Conservation (phyloP, 2,888 invertebrate species). For the Patella caerulea region DNA sequence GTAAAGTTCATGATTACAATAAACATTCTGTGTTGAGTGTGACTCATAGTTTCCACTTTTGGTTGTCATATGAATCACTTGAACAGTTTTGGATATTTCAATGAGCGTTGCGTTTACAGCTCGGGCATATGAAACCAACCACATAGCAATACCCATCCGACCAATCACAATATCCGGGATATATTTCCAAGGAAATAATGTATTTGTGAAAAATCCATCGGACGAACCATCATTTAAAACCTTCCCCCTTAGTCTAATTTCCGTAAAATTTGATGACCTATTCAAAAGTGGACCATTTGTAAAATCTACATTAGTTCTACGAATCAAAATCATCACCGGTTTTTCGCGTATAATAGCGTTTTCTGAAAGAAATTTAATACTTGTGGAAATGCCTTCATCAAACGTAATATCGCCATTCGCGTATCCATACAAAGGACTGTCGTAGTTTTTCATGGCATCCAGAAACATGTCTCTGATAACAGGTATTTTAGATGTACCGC, state of each 20-base stretch:
- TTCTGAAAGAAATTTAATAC: background rate
- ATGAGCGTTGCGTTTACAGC: conserved; percentile 26
- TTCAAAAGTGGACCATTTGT: conserved; percentile 1
- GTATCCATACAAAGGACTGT: conserved; percentile 24
- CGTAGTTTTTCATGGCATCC: conserved; percentile 4
- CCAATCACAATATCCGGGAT: conserved; percentile 31
- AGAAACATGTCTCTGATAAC: conserved; percentile 30
- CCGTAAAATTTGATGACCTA: conserved; percentile 10
- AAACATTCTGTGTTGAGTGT: background rate
- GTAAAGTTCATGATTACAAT: conserved; percentile 4
- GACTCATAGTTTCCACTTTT: conserved; percentile 25
- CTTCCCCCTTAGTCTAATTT: conserved; percentile 12
- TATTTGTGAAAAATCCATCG: conserved; percentile 34
- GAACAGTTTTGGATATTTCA: conserved; percentile 26
- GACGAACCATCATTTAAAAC: conserved; percentile 28
- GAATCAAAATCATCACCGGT: conserved; percentile 25
- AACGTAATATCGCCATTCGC: conserved; percentile 32
- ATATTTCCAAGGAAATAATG: conserved; percentile 32
- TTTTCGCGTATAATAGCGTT: background rate
- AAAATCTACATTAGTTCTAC: conserved; percentile 23
- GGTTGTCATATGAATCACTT: conserved; percentile 32
- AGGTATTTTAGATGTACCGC: conserved; percentile 22
- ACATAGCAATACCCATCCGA: conserved; percentile 31
- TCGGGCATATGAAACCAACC: conserved; percentile 30
- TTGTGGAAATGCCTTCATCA: conserved; percentile 22